Evolutionary conservation across 2,888 invertebrate species (phyloP), one percentile per base, ranked within the genome.

Genomic region (Isoperla grammatica): DNA sequence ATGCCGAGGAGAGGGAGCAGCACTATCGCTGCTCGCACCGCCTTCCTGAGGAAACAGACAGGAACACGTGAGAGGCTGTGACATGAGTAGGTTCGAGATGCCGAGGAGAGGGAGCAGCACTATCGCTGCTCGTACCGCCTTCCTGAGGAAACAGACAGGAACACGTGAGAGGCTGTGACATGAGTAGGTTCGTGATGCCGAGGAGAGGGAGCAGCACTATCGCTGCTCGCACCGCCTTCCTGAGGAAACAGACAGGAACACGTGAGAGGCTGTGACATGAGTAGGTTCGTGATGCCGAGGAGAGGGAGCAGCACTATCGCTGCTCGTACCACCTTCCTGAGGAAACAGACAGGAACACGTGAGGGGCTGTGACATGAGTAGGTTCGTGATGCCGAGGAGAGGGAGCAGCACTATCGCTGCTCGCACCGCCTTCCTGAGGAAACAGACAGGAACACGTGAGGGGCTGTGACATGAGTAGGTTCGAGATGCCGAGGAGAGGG

Each of bases 191-290:
- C 1, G 89, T 87, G 59, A 90, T 88, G 2, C 92, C 92, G 68
- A 93, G 75, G 2, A 93, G 76, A 0, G 92, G 92, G 8, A 91
- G 73, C 5, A 93, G 76, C 2, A 91, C 84, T 13, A 90, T 76
- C 0, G 90, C 87, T 0, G 92, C 92, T 42, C 87, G 79, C 0
- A 88, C 87, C 0, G 90, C 88, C 76, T 90, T 91, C 67, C 92
- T 89, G 72, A n/a, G n/a, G n/a, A n/a, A n/a, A n/a, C n/a, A n/a
- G n/a, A n/a, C n/a, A n/a, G n/a, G n/a, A n/a, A n/a, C n/a, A n/a
- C n/a, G n/a, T n/a, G n/a, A n/a, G n/a, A n/a, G n/a, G n/a, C n/a
- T n/a, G n/a, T n/a, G n/a, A n/a, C n/a, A n/a, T 85, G 60, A 91
- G 74, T 1, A 86, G 73, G 72, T 92, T 90, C 1, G 89, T 87